Evolutionary conservation across 2,113 vertebrate genomes (phyloP), one percentile per base, ranked within the genome.

Genomic region (Scalopus aquaticus): DNA sequence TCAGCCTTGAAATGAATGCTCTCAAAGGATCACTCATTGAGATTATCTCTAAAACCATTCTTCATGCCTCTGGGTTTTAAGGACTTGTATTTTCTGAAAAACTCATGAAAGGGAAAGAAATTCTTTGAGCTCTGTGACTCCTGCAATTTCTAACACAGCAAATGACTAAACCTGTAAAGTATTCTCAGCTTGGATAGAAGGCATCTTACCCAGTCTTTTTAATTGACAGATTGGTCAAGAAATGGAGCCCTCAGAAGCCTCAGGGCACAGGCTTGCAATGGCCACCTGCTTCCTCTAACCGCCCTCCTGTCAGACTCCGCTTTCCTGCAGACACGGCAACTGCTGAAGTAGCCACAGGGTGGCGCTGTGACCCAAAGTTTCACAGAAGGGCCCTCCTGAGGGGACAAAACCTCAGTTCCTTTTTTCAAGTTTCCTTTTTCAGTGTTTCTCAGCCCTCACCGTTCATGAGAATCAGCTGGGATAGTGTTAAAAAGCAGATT

Each of bases 351-450:
- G 39, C 89, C 96, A 95, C 96, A 20, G 44, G 95, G 62, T 90
- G 97, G 26, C 95, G 20, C 83, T 95, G 46, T 67, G 19, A 90
- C 86, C 72, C 78, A 62, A 90, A 49, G 49, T 80, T 91, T 88
- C 74, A 77, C n/a, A 30, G 3, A 3, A 35, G 54, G 13, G 6
- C 28, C 8, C 4, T 7, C 20, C 49, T 30, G 32, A 13, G 6
- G 15, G 30, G n/a, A 39, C 67, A 35, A 58, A 58, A 82, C 60
- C 26, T 62, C 37, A 0, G 0, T 22, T 46, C 4, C 35, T 10
- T 69, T 70, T 49, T 74, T 17, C 64, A 65, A 49, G 74, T 6
- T 26, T 56, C 42, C 60, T 81, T 73, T 72, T 60, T 19, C 20
- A 2, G 9, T 0, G n/a, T 26, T 85, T 54, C 24, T 74, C 28